Evolutionary conservation across 2,113 vertebrate genomes (phyloP), one percentile per base, ranked within the genome.

Genomic region (Esox niger): DNA sequence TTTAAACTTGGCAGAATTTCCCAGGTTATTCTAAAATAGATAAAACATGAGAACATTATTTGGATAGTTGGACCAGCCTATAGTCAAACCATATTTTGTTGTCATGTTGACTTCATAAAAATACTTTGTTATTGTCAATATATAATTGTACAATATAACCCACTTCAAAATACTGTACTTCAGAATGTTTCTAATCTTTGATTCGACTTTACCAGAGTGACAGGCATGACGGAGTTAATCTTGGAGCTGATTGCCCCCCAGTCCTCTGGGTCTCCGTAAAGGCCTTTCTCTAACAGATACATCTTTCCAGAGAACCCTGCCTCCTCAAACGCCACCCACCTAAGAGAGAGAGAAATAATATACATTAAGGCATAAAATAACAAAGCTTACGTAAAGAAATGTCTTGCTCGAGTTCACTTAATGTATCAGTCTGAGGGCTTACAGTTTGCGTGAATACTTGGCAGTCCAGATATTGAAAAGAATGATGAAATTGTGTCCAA

Each of bases 301-400:
- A 91, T 86, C 68, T 95, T 93, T 6, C 96, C 96, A 0, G 89
- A 94, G 82, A 97, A 96, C 35, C 92, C 93, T 0, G 93, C 89
- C 29, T 93, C 91, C 79, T 97, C 95, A 74, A 96, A 98, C 62
- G 90, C 93, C 35, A 95, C 93, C 96, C 96, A 98, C 11, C 96
- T 98, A 57, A 15, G 66, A 52, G 9, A 62, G 11, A 58, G 57
- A 27, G 21, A 54, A 0, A 7, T 33, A 2, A 6, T 30, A 26
- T 78, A 73, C 55, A 56, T 26, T 27, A 43, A n/a, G n/a, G n/a
- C n/a, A n/a, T n/a, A n/a, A n/a, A n/a, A n/a, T n/a, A n/a, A n/a
- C n/a, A n/a, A n/a, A n/a, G n/a, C n/a, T n/a, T n/a, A n/a, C n/a
- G n/a, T n/a, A n/a, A n/a, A n/a, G n/a, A n/a, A n/a, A n/a, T n/a